Evolutionary conservation across 2,888 invertebrate genomes (phyloP).

Genomic region (Stenodema calcarata): DNA sequence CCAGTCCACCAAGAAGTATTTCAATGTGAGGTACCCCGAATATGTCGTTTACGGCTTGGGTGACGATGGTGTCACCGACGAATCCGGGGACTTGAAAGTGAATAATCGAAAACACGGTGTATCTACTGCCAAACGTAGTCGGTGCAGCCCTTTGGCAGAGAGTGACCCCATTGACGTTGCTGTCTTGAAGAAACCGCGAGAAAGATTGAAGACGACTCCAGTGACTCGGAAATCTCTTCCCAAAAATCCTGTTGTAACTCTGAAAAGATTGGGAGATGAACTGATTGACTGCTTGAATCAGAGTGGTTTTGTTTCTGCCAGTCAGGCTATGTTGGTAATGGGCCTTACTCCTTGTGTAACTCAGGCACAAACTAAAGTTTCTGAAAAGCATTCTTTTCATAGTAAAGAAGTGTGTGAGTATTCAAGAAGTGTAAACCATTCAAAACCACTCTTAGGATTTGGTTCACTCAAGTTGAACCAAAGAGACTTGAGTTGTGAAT

Average conservation of each 20-base stretch:
- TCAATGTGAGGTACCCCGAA: not conserved
- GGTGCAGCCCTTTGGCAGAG: not conserved
- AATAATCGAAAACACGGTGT: too few species aligned
- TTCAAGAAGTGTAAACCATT: not conserved
- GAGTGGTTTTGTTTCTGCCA: not conserved
- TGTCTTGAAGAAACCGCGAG: too few species aligned
- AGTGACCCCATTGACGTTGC: not conserved
- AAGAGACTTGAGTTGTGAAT: not conserved
- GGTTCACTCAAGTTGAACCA: not conserved
- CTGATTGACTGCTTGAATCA: not conserved
- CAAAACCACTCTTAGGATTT: not conserved
- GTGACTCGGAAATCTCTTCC: not conserved
- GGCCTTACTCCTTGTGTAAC: not conserved
- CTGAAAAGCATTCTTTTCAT: not conserved
- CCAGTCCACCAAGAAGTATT: not conserved
- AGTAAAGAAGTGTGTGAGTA: too few species aligned
- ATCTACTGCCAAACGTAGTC: not conserved
- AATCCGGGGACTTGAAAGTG: not conserved
- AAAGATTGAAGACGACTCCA: not conserved
- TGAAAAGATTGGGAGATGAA: not conserved
- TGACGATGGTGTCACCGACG: not conserved
- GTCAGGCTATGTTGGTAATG: not conserved
- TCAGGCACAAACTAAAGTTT: not conserved
- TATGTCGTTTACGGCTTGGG: not conserved
- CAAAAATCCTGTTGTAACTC: not conserved